Conservation (phyloP, 2,113 vertebrate genomes). For the Xyliphius kryptos region DNA sequence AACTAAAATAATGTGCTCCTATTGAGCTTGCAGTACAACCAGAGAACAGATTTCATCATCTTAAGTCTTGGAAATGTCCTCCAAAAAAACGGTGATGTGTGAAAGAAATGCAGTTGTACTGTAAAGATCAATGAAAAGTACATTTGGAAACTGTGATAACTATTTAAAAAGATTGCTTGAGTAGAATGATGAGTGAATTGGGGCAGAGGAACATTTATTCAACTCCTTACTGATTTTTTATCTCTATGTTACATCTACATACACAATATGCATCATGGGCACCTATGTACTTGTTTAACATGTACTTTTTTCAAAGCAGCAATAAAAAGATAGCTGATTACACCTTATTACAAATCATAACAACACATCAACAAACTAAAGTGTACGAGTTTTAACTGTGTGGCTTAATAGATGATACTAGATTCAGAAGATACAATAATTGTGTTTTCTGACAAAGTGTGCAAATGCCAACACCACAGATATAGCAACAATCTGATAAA, state of each 20-base stretch:
- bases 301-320: no score
- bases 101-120: conserved; percentile 8
- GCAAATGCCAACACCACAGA: conserved; percentile 5
- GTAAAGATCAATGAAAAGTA: conserved; percentile 33
- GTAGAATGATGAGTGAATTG: conserved; percentile 12
- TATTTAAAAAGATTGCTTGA: conserved; percentile 31
- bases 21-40: no score
- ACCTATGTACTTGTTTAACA: no score
- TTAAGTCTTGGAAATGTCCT: conserved; percentile 7
- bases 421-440: not conserved
- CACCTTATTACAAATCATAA: no score
- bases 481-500: conserved; percentile 26
- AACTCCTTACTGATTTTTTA: no score
- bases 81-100: conserved; percentile 5
- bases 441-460: no score
- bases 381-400: not conserved
- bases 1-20: no score
- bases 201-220: not conserved
- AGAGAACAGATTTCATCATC: conserved; percentile 23
- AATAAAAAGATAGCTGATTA: no score
- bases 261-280: no score
- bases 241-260: no score
- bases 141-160: conserved; percentile 24
- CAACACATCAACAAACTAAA: no score
- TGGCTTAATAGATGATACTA: no score